Base-by-base conservation (phyloP, 2,113 vertebrate genomes). In the Hylia prasina region DNA sequence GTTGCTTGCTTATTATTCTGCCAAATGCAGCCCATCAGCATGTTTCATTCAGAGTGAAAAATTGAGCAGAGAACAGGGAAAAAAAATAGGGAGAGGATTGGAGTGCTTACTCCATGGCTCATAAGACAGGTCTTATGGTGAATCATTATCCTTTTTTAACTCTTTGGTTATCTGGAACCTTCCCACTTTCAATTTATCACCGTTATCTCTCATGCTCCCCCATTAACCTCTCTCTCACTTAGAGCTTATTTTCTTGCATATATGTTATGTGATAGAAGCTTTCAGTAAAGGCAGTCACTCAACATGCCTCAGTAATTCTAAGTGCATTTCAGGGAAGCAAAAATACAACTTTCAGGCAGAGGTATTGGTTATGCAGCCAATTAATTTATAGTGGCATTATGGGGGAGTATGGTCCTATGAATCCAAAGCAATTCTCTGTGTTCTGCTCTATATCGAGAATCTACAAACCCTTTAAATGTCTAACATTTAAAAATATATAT, bases 381-480 rank as follows among this genome's bases (percentile, higher is more conserved):
- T 78, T 76, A 81, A 86, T 58, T 48, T 64, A 27, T 9, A 39
- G 40, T 78, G 84, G 61, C 58, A 64, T 92, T 87, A 60, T 39
- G 78, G 70, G 61, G 76, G 56, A 89, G 44, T 75, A 24, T 48
- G 20, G 42, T 42, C 57, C 37, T 64, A 30, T 10, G 71, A 63
- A 91, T 82, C 54, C 88, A 66, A 88, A 78, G 42, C 35, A 35
- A 90, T 90, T 92, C 89, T 53, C 33, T 13, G 30, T 15, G 44
- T 81, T 93, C 85, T 87, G 77, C 56, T 89, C 51, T 82, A 44
- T 73, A 61, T n/a, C 50, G 69, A 58, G 48, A 82, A 76, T 53
- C 87, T 70, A 69, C 27, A 88, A 93, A 82, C 21, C 23, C 58
- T 93, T 87, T 89, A 93, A 94, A 94, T 23, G 47, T 82, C 80